phyloP scores from a whole-genome alignment of 2,797 vertebrate species.

The Anguilla obscura region DNA sequence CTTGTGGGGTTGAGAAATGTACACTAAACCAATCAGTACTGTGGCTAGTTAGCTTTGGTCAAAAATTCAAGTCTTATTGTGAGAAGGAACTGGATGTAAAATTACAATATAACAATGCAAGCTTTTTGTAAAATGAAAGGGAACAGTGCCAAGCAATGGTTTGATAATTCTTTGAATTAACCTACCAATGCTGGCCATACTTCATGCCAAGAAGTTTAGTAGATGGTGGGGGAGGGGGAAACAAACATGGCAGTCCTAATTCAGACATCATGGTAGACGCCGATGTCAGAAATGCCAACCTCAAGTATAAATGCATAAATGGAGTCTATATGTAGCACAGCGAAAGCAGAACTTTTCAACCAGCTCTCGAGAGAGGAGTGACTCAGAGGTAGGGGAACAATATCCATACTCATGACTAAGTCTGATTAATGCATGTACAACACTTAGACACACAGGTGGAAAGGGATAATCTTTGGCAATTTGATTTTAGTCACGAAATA shows the following conservation, averaged over 20 bases:
- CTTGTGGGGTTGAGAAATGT: no score
- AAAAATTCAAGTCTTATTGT: no score
- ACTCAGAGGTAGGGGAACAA: not conserved
- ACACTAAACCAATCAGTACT: no score
- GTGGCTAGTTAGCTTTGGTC: no score
- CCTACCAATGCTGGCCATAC: not conserved
- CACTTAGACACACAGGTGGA: no score
- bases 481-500: no score
- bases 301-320: not conserved
- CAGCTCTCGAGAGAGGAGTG: not conserved
- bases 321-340: not conserved
- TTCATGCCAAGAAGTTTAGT: not conserved
- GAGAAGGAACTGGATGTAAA: no score
- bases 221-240: no score
- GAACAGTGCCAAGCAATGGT: not conserved
- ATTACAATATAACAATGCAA: no score
- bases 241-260: not conserved
- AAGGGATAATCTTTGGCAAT: no score
- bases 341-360: not conserved
- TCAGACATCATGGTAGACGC: not conserved
- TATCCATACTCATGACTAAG: not conserved
- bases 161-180: not conserved
- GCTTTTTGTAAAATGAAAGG: no score
- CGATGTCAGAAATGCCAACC: not conserved
- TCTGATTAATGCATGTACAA: not conserved